Percentiles rank a stretch among this genome's conserved stretches.
These are phyloP conservation scores for Oceanodroma leucorhoa DNA, from an alignment of 2,797 vertebrate genomes.

Conservation along the genomic window DNA sequence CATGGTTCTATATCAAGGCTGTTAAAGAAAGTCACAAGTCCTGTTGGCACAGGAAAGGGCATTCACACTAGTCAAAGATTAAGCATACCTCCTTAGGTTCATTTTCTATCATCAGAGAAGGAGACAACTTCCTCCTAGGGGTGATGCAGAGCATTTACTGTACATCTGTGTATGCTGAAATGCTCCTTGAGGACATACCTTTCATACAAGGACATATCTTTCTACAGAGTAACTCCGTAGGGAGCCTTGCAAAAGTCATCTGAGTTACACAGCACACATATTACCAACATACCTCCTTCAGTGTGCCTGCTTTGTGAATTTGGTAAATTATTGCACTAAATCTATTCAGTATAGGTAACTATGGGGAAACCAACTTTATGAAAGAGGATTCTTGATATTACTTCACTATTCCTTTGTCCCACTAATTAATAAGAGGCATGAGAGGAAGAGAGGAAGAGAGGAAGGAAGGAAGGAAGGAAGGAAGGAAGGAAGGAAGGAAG, in stretches of 20 bases:
- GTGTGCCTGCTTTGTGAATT: not conserved
- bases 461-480: not conserved
- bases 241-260: not conserved
- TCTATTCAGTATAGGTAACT: not conserved
- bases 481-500: not conserved
- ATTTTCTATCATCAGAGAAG: not conserved
- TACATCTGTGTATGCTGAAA: not conserved
- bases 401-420: not conserved
- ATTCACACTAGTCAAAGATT: not conserved
- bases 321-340: not conserved
- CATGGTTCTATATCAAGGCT: not conserved
- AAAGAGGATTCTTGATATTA: not conserved
- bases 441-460: no score
- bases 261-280: not conserved
- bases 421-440: not conserved
- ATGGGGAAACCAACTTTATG: not conserved
- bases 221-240: not conserved
- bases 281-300: not conserved
- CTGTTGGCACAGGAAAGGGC: not conserved
- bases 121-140: not conserved
- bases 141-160: not conserved
- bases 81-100: not conserved
- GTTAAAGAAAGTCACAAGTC: not conserved
- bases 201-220: not conserved
- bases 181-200: not conserved